Evolutionary conservation across 2,888 invertebrate species (phyloP), one percentile per base, ranked within the genome.

Genomic region (Arrhopalites spinosus): DNA sequence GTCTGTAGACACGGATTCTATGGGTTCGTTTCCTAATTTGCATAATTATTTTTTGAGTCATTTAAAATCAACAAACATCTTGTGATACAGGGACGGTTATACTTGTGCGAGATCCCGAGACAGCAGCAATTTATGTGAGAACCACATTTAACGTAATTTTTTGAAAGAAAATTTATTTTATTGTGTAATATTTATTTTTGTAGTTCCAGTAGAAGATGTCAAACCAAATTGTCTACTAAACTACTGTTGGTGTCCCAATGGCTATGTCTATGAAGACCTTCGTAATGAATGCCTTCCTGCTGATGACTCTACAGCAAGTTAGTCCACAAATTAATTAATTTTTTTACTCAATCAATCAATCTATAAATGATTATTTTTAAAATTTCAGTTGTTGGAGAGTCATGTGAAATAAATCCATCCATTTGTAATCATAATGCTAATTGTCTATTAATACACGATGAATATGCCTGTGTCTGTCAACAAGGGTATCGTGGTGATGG

Each of bases 401-500:
- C 69, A 2, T 78, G 78, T 53, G 78, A 75, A n/a, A 25, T 61
- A 53, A 63, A 78, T 66, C 76, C 78, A 36, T 61, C 73, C 8
- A 88, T 90, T 50, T 96, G 96, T 84, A 91, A 91, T 78, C 85
- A 86, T 0, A 91, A 92, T 84, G 94, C 94, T 30, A 88, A 88
- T 64, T 96, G 96, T 85, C 87, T 88, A 36, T 91, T 89, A 82
- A 91, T 92, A 79, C 90, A 90, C 43, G 86, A 88, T 36, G 87
- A 89, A 0, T 88, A 86, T 81, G 85, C 89, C 53, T 96, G 95
- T 85, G 89, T 91, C 76, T 97, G 97, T 85, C 89, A 91, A 81
- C 86, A 88, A 0, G 95, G 95, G 56, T 96, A 90, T 86, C 89
- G 89, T 77, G 96, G 96, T 72, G 92, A 95, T 85, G 96, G 96